These are phyloP conservation scores for Arge pagana DNA, from an alignment of 2,888 invertebrate species.

Conservation along the genomic window DNA sequence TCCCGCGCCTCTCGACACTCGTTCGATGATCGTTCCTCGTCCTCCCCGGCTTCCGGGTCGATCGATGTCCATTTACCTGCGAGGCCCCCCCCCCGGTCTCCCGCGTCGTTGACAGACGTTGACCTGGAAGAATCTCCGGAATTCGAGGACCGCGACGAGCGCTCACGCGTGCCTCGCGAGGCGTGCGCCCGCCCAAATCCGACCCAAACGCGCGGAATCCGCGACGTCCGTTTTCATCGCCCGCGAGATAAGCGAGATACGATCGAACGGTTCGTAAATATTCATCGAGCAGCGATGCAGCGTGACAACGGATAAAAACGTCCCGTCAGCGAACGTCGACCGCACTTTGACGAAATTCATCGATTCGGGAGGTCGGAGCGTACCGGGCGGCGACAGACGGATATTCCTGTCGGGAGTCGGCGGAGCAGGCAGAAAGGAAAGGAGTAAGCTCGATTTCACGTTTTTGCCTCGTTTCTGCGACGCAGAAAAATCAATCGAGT, in stretches of 20 bases:
- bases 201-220: too few relatives aligned
- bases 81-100: too few relatives aligned
- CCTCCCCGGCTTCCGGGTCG: too few relatives aligned
- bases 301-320: background rate
- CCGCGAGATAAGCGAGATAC: background rate
- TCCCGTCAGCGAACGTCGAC: background rate
- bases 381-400: slow-evolving; percentile 26
- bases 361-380: slow-evolving; percentile 9
- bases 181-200: too few relatives aligned
- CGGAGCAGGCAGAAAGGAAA: slow-evolving; percentile 16
- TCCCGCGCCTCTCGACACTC: too few relatives aligned
- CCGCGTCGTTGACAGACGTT: too few relatives aligned
- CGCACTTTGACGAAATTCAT: slow-evolving; percentile 4
- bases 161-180: too few relatives aligned
- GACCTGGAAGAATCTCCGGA: too few relatives aligned
- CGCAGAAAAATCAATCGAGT: slow-evolving; percentile 3
- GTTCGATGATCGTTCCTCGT: too few relatives aligned
- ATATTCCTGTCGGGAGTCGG: slow-evolving; percentile 13
- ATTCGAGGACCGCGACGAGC: too few relatives aligned
- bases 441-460: slow-evolving; percentile 19
- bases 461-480: too few relatives aligned
- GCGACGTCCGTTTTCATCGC: background rate
- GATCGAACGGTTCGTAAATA: background rate
- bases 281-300: background rate
- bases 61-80: too few relatives aligned